Evolutionary conservation across 2,113 vertebrate species (phyloP).

Genomic region (Ceyx cyanopectus): DNA sequence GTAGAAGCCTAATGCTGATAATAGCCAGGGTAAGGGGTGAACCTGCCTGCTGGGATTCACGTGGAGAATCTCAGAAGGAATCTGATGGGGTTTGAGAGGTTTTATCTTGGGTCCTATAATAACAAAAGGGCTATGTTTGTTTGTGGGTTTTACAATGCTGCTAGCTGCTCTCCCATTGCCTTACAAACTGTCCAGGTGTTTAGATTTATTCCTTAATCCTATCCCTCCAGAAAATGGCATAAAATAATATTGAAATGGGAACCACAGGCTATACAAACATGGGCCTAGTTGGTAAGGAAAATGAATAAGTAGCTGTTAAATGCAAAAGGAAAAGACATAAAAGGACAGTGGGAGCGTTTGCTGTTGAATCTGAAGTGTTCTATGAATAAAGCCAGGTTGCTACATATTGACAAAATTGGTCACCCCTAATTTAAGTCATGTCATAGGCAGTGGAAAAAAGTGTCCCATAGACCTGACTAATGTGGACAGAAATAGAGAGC

Average conservation of each 20-base stretch:
- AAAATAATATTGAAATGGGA: constrained; percentile 56
- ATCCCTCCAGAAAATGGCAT: constrained; percentile 36
- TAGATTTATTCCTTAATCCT: constrained; percentile 21
- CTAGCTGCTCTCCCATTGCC: neutral
- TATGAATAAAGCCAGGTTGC: constrained; percentile 43
- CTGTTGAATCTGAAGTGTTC: constrained; percentile 34
- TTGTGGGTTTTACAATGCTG: neutral
- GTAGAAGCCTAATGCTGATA: neutral
- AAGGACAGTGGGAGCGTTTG: constrained; percentile 29
- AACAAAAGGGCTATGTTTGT: neutral
- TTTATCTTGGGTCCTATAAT: neutral
- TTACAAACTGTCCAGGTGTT: neutral
- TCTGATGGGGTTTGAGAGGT: neutral
- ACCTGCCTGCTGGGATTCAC: neutral
- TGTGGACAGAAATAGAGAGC: constrained; percentile 26
- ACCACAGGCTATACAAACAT: constrained; percentile 26
- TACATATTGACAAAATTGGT: constrained; percentile 27
- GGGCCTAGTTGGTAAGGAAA: constrained; percentile 22
- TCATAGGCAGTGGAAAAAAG: constrained; percentile 40
- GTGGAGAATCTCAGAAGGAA: neutral
- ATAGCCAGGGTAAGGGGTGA: neutral
- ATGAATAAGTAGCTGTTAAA: constrained; percentile 63
- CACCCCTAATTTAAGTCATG: constrained; percentile 40
- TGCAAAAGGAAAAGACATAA: constrained; percentile 37
- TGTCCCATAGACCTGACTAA: constrained; percentile 33